Conservation (phyloP, 92 coral and sea anemone species). For the Palythoa grandis region DNA sequence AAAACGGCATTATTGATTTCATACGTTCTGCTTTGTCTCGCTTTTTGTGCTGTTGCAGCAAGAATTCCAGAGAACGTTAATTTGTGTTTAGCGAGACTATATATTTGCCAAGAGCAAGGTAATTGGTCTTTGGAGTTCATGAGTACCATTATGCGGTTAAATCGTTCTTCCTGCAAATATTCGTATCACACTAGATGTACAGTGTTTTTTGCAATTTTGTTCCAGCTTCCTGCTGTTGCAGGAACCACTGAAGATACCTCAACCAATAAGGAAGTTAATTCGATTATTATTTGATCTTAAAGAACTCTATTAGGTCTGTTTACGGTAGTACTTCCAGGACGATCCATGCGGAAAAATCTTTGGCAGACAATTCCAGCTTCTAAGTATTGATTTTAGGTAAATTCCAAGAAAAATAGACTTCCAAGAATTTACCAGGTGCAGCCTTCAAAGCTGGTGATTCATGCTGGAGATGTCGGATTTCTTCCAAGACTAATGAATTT, state of each 20-base stretch:
- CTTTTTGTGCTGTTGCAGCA: neutral
- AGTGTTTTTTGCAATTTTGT: constrained; percentile 1
- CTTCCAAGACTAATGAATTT: constrained; percentile 32
- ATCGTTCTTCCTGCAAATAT: neutral
- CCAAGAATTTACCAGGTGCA: constrained; percentile 20
- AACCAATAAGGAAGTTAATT: constrained; percentile 10
- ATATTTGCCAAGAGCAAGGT: neutral
- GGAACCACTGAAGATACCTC: neutral
- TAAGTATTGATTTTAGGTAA: constrained; percentile 30
- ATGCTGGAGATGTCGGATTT: constrained; percentile 22
- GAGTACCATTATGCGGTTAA: neutral
- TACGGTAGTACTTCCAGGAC: neutral
- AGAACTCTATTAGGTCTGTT: constrained; percentile 22
- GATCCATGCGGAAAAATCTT: neutral
- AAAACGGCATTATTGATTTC: neutral
- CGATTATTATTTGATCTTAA: neutral
- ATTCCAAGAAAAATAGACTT: constrained; percentile 26
- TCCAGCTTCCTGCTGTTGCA: constrained; percentile 17
- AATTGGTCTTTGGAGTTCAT: neutral
- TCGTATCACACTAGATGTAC: constrained; percentile 1
- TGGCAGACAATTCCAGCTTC: constrained; percentile 25
- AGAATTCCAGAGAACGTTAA: neutral
- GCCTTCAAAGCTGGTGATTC: constrained; percentile 29
- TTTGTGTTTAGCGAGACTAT: neutral
- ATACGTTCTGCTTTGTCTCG: neutral